Percentiles rank a stretch among this genome's conserved stretches.
phyloP scores from a whole-genome alignment of 1,140 invertebrate species.

The Dendrolimus kikuchii region DNA sequence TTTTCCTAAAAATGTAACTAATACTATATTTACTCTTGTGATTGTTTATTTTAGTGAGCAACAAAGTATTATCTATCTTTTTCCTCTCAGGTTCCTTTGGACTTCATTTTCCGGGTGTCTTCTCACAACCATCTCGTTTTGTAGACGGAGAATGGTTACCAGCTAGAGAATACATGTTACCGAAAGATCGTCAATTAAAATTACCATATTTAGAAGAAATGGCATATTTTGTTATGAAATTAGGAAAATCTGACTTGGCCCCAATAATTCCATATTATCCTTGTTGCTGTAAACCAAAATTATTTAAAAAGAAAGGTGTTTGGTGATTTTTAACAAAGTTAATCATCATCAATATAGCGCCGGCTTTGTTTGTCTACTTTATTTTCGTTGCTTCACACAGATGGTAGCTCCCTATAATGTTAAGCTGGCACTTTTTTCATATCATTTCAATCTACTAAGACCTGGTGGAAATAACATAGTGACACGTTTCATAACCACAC shows the following conservation, averaged over 20 bases:
- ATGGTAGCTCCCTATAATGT: too few relatives aligned
- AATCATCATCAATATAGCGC: not conserved
- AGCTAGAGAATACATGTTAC: slow-evolving; percentile 43
- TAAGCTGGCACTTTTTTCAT: too few relatives aligned
- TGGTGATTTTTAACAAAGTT: slow-evolving; percentile 2
- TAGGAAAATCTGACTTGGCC: slow-evolving; percentile 37
- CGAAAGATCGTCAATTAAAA: slow-evolving; percentile 44
- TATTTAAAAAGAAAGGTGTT: slow-evolving; percentile 15
- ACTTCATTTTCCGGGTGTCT: slow-evolving; percentile 51
- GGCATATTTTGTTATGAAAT: slow-evolving; percentile 32
- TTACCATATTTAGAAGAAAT: slow-evolving; percentile 47
- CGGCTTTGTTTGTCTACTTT: too few relatives aligned
- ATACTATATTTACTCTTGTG: too few relatives aligned
- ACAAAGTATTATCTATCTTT: too few relatives aligned
- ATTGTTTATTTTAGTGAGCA: too few relatives aligned
- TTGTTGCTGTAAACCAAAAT: slow-evolving; percentile 23
- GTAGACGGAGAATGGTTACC: slow-evolving; percentile 55
- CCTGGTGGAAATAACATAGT: too few relatives aligned
- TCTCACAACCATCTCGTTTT: slow-evolving; percentile 67
- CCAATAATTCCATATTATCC: slow-evolving; percentile 23
- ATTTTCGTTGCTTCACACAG: too few relatives aligned
- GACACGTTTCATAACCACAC: too few relatives aligned
- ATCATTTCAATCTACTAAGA: too few relatives aligned
- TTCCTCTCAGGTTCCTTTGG: slow-evolving; percentile 59
- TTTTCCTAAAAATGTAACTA: too few relatives aligned